Evolutionary conservation across 2,797 vertebrate species (phyloP).

Genomic region (Cryptoprocta ferox): DNA sequence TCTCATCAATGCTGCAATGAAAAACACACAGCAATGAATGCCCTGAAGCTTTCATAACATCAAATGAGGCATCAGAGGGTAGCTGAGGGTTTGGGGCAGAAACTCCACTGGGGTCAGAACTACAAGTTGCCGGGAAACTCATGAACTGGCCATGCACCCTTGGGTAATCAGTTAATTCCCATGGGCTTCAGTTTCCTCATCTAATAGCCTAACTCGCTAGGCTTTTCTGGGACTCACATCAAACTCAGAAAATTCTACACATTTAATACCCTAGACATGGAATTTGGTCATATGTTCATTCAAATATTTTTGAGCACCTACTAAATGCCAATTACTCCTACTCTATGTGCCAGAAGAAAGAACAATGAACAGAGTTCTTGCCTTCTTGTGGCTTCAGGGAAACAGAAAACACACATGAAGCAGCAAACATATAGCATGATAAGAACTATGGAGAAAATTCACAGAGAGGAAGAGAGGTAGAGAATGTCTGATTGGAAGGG

Average conservation of each 20-base stretch:
- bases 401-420: neutral
- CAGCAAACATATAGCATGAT: neutral
- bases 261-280: neutral
- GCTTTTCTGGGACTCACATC: neutral
- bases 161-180: neutral
- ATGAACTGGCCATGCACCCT: neutral
- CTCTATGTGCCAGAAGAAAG: neutral
- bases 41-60: neutral
- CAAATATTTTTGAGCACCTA: neutral
- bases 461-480: neutral
- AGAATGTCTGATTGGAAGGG: neutral
- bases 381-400: neutral
- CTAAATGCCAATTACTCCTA: neutral
- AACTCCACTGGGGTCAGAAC: neutral
- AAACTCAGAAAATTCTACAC: neutral
- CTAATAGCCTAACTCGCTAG: neutral
- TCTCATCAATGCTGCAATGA: conserved; percentile 85
- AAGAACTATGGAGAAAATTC: neutral
- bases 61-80: neutral
- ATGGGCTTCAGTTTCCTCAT: neutral
- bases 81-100: neutral
- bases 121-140: neutral
- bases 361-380: neutral
- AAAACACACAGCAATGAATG: conserved; percentile 60
- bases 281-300: neutral